A percentile compares a stretch with the other conserved stretches of the same genome.
Evolutionary conservation across 2,113 vertebrate genomes (phyloP).

Genomic region (Sminthopsis crassicaudata): DNA sequence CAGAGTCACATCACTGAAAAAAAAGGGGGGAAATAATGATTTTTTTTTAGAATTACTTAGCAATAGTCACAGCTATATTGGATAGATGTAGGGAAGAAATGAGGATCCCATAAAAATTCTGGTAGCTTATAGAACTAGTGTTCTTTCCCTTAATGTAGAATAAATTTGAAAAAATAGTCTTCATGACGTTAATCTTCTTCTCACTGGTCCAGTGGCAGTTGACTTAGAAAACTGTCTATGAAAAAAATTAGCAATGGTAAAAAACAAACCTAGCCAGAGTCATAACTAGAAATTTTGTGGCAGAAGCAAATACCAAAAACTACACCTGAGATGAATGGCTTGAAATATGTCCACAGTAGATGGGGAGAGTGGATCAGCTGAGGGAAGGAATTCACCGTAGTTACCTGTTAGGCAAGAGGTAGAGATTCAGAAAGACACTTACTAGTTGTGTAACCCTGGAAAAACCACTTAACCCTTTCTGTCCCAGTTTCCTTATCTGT

Average conservation of each 20-base stretch:
- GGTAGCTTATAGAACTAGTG: background rate
- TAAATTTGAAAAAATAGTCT: background rate
- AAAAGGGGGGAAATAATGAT: background rate
- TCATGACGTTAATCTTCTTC: background rate
- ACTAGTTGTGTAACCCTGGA: too few species aligned
- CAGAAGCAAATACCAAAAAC: background rate
- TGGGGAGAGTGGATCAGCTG: background rate
- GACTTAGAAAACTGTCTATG: background rate
- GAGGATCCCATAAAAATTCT: background rate
- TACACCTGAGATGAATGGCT: background rate
- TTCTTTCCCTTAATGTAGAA: background rate
- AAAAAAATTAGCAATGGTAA: background rate
- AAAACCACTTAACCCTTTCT: too few species aligned
- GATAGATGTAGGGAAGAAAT: background rate
- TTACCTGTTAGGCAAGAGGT: too few species aligned
- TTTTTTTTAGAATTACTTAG: background rate
- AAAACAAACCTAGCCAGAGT: background rate
- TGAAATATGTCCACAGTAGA: background rate
- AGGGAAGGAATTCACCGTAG: too few species aligned
- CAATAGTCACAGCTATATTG: background rate
- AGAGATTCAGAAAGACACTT: too few species aligned
- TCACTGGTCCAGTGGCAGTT: background rate
- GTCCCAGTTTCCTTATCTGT: too few species aligned
- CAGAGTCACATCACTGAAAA: background rate
- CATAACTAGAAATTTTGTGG: background rate